phyloP scores from a whole-genome alignment of 2,113 vertebrate genomes.

The Pontoporia blainvillei region DNA sequence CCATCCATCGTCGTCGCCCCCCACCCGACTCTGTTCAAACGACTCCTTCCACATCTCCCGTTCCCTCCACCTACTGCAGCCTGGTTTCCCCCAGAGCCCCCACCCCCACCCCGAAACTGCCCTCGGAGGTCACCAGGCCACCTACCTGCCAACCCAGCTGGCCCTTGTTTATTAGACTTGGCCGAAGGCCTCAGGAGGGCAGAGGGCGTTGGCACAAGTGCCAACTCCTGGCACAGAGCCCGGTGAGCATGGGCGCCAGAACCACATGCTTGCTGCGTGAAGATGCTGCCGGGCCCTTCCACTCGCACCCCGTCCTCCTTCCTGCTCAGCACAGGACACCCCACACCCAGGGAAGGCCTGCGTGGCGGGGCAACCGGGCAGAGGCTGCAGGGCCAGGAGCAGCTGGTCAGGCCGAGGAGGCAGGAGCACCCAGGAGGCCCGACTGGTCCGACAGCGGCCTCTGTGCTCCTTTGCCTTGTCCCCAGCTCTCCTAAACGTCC shows the following conservation, averaged over 20 bases:
- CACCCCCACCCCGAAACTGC: not conserved
- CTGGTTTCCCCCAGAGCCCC: fast-evolving
- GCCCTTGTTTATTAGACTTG: fast-evolving
- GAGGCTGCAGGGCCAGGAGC: not conserved
- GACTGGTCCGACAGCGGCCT: fast-evolving
- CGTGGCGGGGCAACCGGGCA: not conserved
- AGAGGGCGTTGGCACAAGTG: fast-evolving
- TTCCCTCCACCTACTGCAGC: too few species aligned
- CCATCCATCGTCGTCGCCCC: not conserved
- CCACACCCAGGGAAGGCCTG: not conserved
- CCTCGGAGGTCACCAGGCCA: not conserved
- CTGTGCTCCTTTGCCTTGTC: fast-evolving
- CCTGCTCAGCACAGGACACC: fast-evolving
- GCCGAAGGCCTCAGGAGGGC: not conserved
- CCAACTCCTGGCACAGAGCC: not conserved
- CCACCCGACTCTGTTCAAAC: fast-evolving
- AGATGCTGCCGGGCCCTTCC: not conserved
- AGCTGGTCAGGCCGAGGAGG: not conserved
- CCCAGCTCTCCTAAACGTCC: not conserved
- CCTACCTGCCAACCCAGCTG: not conserved
- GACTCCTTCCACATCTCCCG: fast-evolving
- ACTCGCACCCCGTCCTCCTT: fast-evolving
- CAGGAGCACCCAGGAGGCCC: fast-evolving
- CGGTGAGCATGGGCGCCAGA: fast-evolving
- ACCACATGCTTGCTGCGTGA: not conserved